Evolutionary conservation across 2,113 vertebrate genomes (phyloP).

Genomic region (Sminthopsis crassicaudata): DNA sequence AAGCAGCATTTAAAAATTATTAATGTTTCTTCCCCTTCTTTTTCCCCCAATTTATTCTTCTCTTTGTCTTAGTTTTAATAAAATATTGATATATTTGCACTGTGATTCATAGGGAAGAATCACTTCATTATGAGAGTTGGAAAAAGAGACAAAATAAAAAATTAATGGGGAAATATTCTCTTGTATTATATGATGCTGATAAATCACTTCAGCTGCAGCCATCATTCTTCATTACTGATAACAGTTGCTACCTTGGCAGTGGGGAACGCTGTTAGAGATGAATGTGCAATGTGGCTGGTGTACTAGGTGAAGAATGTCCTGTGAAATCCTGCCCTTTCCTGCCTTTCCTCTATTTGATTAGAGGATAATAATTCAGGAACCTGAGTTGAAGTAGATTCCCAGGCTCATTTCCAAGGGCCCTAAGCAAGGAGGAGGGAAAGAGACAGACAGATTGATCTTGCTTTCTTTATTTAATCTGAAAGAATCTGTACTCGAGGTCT

Average conservation of each 20-base stretch:
- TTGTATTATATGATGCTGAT: background rate
- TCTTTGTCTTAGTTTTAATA: background rate
- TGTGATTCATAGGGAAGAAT: background rate
- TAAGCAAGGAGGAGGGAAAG: background rate
- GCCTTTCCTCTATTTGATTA: background rate
- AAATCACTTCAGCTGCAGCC: background rate
- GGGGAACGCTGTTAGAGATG: background rate
- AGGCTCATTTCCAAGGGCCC: background rate
- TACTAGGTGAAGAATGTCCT: background rate
- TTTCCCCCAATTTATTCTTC: background rate
- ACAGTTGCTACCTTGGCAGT: background rate
- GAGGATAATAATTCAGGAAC: background rate
- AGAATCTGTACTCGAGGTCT: background rate
- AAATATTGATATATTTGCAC: background rate
- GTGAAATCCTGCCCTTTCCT: background rate
- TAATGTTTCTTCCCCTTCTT: background rate
- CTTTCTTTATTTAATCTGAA: background rate
- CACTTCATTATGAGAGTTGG: background rate
- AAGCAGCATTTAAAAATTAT: background rate
- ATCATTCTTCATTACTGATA: background rate
- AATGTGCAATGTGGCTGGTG: background rate
- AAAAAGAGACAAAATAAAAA: conserved; percentile 1
- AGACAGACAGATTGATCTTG: background rate
- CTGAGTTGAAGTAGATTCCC: background rate
- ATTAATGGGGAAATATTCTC: background rate